phyloP scores from a whole-genome alignment of 1,140 invertebrate genomes.

The Pseudomyrmex dendroicus region DNA sequence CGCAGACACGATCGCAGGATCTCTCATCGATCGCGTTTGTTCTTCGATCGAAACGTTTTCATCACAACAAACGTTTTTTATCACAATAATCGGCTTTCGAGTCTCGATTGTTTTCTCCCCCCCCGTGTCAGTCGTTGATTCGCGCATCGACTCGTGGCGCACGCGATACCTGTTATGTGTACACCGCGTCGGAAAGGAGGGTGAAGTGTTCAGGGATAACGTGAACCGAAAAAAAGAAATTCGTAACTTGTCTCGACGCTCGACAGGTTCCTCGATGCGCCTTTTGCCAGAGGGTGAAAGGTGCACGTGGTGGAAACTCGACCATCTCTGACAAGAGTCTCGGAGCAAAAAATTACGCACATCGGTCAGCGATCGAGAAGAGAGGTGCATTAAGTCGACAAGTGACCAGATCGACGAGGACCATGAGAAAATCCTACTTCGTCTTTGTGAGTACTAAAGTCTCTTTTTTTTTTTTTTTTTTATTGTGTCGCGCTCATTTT shows the following conservation, averaged over 20 bases:
- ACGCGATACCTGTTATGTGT: conserved; percentile 67
- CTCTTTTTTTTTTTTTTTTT: not conserved
- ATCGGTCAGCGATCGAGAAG: conserved; percentile 10
- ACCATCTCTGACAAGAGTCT: conserved; percentile 66
- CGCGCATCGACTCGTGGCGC: conserved; percentile 4
- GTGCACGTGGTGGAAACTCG: conserved; percentile 65
- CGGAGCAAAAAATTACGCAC: conserved; percentile 7
- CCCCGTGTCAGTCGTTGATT: not conserved
- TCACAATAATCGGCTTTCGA: not conserved
- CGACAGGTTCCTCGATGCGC: conserved; percentile 65
- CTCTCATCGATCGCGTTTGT: no score
- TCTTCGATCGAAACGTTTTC: not conserved
- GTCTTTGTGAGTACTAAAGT: conserved; percentile 64
- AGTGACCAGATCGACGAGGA: conserved; percentile 22
- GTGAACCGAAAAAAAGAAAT: conserved; percentile 42
- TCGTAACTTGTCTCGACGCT: conserved; percentile 31
- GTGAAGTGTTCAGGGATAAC: conserved; percentile 58
- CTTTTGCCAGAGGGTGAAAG: conserved; percentile 50
- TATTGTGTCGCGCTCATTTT: not conserved
- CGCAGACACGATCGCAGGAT: not conserved
- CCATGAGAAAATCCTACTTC: conserved; percentile 67
- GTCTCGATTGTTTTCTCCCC: not conserved
- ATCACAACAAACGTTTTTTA: not conserved
- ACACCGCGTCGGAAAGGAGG: conserved; percentile 39
- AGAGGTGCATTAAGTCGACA: not conserved